Evolutionary conservation across 1,140 invertebrate genomes (phyloP).

Genomic region (Drosophila repletoides): DNA sequence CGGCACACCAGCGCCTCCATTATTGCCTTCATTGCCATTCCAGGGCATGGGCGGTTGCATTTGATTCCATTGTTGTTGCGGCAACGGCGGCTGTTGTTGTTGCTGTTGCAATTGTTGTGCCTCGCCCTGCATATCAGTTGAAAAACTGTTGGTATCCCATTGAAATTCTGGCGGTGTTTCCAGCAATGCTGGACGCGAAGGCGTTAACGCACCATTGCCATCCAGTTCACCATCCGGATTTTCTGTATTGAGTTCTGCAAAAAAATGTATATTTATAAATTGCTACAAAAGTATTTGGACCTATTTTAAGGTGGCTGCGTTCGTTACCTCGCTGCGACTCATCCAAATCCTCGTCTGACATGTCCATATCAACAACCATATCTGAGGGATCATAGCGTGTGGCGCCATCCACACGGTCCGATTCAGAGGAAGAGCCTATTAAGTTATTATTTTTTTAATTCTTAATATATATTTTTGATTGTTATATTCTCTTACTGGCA

Average conservation of each 20-base stretch:
- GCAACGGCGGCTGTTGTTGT: constrained; percentile 25
- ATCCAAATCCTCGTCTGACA: constrained; percentile 87
- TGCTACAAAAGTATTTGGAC: neutral
- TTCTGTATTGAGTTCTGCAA: constrained; percentile 51
- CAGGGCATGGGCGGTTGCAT: constrained; percentile 59
- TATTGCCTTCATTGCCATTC: constrained; percentile 38
- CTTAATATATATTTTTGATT: neutral
- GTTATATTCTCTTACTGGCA: constrained; percentile 80
- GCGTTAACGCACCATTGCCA: constrained; percentile 40
- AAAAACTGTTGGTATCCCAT: constrained; percentile 64
- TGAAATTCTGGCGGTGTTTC: constrained; percentile 73
- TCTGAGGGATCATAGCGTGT: constrained; percentile 82
- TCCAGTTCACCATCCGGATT: constrained; percentile 41
- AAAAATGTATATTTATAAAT: constrained; percentile 15
- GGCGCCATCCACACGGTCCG: constrained; percentile 70
- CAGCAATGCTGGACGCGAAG: constrained; percentile 61
- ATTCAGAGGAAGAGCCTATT: constrained; percentile 73
- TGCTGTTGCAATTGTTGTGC: constrained; percentile 45
- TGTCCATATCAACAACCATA: constrained; percentile 88
- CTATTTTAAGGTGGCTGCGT: neutral
- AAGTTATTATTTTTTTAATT: neutral
- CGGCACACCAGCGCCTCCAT: constrained; percentile 44
- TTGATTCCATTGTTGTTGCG: constrained; percentile 63
- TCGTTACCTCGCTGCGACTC: constrained; percentile 70
- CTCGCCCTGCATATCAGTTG: constrained; percentile 51